Evolutionary conservation across 2,888 invertebrate species (phyloP).

Genomic region (Ariolimax columbianus): DNA sequence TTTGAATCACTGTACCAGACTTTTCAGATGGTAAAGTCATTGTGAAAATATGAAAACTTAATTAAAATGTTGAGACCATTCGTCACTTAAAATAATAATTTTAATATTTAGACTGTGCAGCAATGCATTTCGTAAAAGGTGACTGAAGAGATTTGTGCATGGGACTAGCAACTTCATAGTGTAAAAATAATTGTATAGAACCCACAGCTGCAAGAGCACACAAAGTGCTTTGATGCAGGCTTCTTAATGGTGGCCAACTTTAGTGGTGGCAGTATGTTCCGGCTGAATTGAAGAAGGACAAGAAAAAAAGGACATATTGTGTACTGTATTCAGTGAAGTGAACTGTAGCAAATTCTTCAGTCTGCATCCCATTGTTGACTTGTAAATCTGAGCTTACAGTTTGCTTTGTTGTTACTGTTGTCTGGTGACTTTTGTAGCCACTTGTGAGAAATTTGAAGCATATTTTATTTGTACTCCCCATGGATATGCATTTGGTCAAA

Average conservation of each 20-base stretch:
- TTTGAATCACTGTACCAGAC: no score
- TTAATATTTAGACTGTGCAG: background rate
- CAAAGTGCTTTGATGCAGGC: no score
- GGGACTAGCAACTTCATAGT: no score
- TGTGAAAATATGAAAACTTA: background rate
- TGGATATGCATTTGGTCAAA: conserved; percentile 34
- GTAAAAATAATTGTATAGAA: no score
- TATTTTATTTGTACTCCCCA: conserved; percentile 16
- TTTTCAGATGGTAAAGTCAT: background rate
- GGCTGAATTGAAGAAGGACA: no score
- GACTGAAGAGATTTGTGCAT: no score
- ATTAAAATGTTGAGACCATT: background rate
- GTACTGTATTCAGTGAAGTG: background rate
- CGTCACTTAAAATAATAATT: background rate
- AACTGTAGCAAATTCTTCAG: background rate
- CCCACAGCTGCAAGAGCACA: no score
- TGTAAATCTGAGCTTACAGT: conserved; percentile 37
- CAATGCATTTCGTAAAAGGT: no score
- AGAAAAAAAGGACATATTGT: no score
- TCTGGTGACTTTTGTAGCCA: conserved; percentile 37
- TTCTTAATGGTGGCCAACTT: no score
- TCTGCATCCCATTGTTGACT: background rate
- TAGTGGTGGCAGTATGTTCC: no score
- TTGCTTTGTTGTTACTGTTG: conserved; percentile 22
- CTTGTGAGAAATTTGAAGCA: conserved; percentile 14